Evolutionary conservation across 1,140 invertebrate genomes (phyloP).

Genomic region (Drosophila biarmipes): DNA sequence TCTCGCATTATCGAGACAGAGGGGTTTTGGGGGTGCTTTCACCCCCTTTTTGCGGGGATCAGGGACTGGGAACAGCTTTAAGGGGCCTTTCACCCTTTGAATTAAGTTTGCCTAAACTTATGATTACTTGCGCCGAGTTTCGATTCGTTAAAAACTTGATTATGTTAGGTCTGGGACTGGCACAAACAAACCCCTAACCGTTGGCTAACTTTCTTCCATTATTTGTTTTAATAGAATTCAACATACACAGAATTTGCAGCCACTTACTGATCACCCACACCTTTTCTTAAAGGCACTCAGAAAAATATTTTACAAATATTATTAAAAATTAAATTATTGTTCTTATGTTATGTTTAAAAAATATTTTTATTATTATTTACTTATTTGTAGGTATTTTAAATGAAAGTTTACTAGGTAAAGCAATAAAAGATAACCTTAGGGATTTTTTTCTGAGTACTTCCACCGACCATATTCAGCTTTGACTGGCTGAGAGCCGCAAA

Average conservation of each 20-base stretch:
- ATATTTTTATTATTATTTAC: neutral
- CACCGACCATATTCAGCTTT: constrained; percentile 30
- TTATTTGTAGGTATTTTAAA: too few species aligned
- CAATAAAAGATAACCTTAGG: neutral
- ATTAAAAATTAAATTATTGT: neutral
- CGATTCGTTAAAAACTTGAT: constrained; percentile 41
- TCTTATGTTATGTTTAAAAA: too few species aligned
- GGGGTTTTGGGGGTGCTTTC: neutral
- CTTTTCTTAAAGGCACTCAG: neutral
- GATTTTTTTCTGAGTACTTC: constrained; percentile 6
- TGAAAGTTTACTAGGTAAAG: too few species aligned
- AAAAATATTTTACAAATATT: neutral
- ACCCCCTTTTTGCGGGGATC: too few species aligned
- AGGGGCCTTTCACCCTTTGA: constrained; percentile 4
- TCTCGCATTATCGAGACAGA: constrained; percentile 31
- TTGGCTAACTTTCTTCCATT: constrained; percentile 58
- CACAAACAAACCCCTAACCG: constrained; percentile 48
- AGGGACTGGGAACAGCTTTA: constrained; percentile 9
- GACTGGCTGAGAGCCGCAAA: constrained; percentile 46
- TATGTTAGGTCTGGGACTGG: constrained; percentile 38
- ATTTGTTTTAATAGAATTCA: constrained; percentile 68
- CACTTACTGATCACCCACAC: constrained; percentile 22
- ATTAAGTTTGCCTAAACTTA: constrained; percentile 39
- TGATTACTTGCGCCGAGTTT: constrained; percentile 32
- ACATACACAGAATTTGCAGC: constrained; percentile 39